These are phyloP conservation scores for Drosophila triauraria DNA, from an alignment of 1,140 invertebrate species.

Conservation along the genomic window DNA sequence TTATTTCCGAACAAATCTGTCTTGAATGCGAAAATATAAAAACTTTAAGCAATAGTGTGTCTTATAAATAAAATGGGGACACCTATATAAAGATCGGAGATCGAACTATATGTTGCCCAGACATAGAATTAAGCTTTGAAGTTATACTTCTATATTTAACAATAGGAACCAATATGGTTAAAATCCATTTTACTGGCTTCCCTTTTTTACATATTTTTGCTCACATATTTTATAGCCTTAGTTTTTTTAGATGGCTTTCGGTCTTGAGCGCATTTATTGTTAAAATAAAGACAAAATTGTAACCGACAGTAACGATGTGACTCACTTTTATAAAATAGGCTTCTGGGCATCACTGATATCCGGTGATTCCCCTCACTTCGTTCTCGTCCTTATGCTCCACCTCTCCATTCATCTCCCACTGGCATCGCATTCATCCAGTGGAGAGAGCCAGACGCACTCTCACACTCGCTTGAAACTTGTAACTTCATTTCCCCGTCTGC, in stretches of 20 bases:
- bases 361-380: background rate
- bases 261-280: too few relatives aligned
- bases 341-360: constrained; percentile 8
- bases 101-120: too few relatives aligned
- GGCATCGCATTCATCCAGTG: constrained; percentile 9
- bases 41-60: background rate
- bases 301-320: background rate
- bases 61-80: too few relatives aligned
- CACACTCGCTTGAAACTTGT: constrained; percentile 32
- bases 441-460: constrained; percentile 9
- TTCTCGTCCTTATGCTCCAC: background rate
- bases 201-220: too few relatives aligned
- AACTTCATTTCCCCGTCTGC: constrained; percentile 31
- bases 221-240: too few relatives aligned
- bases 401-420: background rate
- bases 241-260: too few relatives aligned
- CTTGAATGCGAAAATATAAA: background rate
- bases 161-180: too few relatives aligned
- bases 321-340: background rate
- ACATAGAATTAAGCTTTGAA: too few relatives aligned
- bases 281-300: too few relatives aligned
- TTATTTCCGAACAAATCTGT: background rate
- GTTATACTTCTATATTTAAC: too few relatives aligned
- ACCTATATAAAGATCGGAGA: too few relatives aligned
- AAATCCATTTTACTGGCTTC: too few relatives aligned